Base-by-base conservation (phyloP, 2,888 invertebrate species). In the Muscina levida region DNA sequence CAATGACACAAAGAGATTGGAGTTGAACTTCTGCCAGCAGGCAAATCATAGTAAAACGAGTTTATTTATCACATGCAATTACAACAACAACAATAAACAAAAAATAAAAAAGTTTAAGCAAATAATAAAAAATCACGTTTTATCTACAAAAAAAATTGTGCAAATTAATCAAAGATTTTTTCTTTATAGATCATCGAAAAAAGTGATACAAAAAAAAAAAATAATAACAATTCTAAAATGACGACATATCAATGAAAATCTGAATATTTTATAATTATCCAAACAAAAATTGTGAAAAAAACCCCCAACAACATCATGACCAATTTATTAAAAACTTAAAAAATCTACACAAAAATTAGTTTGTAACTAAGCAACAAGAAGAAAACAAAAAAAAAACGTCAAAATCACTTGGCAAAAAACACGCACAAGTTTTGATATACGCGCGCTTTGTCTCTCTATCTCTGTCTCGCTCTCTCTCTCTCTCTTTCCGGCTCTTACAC, bases 251-350 rank as follows among this genome's bases (percentile, higher is more conserved):
- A 62, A n/a, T 62, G 62, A 39, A 53, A 39, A n/a, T 67, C 53
- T 39, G 39, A 46, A 67, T 62, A 44, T 44, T 65, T 13, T 68
- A 31, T 17, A 22, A 46, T 15, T 44, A 57, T 46, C 5, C 42
- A 53, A 56, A 73, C 39, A 37, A 56, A 37, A 67, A 56, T n/a
- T n/a, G n/a, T n/a, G n/a, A n/a, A n/a, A 53, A 67, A 67, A 76
- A 70, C 59, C 39, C 10, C 70, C 19, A n/a, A 72, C n/a, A n/a
- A n/a, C n/a, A 81, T 68, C 74, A 81, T 81, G 81, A 77, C 81
- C 77, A 81, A 74, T 77, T 81, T 77, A 67, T 74, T 68, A 72
- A 72, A 74, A 74, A 75, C 73, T 77, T 74, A 77, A 77, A 42
- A 11, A 48, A 56, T 10, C 26, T 48, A 67, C n/a, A 24, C 72